These are phyloP conservation scores for Phyto melanocephala DNA, from an alignment of 2,888 invertebrate genomes.

Conservation along the genomic window DNA sequence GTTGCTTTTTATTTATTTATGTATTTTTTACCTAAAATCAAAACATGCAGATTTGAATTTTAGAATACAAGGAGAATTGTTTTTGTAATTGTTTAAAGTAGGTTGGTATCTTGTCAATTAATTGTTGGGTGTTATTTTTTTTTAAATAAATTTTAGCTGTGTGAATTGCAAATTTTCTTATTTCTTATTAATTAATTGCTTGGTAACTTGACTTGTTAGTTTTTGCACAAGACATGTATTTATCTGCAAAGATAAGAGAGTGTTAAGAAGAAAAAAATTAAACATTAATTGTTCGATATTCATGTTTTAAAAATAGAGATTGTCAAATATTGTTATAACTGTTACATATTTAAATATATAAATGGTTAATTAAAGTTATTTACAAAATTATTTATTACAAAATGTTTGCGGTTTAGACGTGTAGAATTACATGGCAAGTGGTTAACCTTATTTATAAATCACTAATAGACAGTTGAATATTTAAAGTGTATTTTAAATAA, in stretches of 20 bases:
- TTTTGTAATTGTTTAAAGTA: slow-evolving; percentile 30
- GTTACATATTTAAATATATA: neutral
- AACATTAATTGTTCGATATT: slow-evolving; percentile 48
- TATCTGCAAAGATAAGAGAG: slow-evolving; percentile 56
- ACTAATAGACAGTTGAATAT: neutral
- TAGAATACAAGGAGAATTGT: slow-evolving; percentile 8
- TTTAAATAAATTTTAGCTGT: neutral
- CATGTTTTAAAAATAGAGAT: slow-evolving; percentile 32
- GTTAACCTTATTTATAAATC: slow-evolving; percentile 27
- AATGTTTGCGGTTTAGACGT: neutral
- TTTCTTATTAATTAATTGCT: slow-evolving; percentile 41
- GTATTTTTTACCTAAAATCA: neutral
- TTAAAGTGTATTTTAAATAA: neutral
- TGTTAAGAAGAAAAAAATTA: slow-evolving; percentile 16
- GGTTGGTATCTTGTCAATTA: slow-evolving; percentile 44
- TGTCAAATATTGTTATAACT: slow-evolving; percentile 45
- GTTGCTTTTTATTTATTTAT: slow-evolving; percentile 1
- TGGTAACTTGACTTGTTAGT: slow-evolving; percentile 2
- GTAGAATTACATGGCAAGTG: slow-evolving; percentile 14
- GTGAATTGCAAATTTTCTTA: slow-evolving; percentile 29
- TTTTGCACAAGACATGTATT: slow-evolving; percentile 29
- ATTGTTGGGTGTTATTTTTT: slow-evolving; percentile 36
- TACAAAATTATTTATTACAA: neutral
- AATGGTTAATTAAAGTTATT: slow-evolving; percentile 27
- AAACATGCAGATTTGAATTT: slow-evolving; percentile 13